phyloP scores from a whole-genome alignment of 2,113 vertebrate genomes.

The Helogale parvula region DNA sequence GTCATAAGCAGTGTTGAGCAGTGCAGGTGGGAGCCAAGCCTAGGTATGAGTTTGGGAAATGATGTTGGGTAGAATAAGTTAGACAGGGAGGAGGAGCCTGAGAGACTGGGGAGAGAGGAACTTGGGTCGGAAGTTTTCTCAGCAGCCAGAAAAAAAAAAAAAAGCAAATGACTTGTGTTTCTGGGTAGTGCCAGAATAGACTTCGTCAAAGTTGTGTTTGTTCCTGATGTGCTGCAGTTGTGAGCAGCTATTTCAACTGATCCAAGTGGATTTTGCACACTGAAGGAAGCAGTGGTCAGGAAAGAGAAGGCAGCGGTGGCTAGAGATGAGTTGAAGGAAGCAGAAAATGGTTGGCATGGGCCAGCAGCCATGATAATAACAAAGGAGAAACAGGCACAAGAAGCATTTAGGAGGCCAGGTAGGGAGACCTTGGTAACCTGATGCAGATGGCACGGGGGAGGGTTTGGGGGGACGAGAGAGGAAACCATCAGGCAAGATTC shows the following conservation, averaged over 20 bases:
- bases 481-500: accelerated
- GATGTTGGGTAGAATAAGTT: neutral
- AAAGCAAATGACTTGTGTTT: neutral
- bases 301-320: neutral
- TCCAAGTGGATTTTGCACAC: neutral
- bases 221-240: neutral
- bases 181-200: neutral
- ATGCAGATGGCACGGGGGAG: neutral
- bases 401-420: neutral
- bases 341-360: neutral
- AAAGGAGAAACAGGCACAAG: neutral
- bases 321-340: neutral
- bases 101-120: neutral
- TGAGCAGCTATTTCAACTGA: neutral
- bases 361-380: neutral
- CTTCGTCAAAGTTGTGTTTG: neutral
- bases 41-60: neutral
- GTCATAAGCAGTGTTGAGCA: neutral
- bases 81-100: neutral
- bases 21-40: neutral
- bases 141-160: neutral
- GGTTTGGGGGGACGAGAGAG: neutral
- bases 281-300: neutral
- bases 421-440: neutral
- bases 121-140: neutral